Conservation (phyloP, 2,888 invertebrate genomes). For the Scaptodrosophila latifasciaeformis region DNA sequence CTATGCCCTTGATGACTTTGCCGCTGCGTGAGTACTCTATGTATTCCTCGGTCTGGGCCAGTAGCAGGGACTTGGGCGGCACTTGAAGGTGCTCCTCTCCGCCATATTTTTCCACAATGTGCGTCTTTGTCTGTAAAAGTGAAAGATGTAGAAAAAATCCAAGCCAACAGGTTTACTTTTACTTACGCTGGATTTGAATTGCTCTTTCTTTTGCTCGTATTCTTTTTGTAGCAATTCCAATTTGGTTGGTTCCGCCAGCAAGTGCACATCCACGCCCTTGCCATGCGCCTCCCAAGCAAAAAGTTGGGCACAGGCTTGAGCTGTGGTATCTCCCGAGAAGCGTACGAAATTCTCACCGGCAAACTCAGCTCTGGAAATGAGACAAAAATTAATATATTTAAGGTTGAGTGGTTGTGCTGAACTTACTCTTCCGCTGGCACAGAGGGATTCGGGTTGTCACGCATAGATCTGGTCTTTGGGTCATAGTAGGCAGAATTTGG, state of each 20-base stretch:
- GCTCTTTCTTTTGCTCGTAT: slow-evolving; percentile 91
- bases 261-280: slow-evolving; percentile 93
- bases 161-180: neutral
- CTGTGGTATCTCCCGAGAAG: slow-evolving; percentile 93
- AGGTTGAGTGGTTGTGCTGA: no score
- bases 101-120: slow-evolving; percentile 94
- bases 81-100: slow-evolving; percentile 93
- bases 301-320: slow-evolving; percentile 92
- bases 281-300: slow-evolving; percentile 99
- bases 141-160: neutral
- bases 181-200: slow-evolving; percentile 82
- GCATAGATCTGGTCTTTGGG: slow-evolving; percentile 98
- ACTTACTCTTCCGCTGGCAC: slow-evolving; percentile 77
- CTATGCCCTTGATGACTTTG: slow-evolving; percentile 89
- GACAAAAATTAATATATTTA: neutral
- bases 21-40: slow-evolving; percentile 96
- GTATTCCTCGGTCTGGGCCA: slow-evolving; percentile 97
- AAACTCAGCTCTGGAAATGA: slow-evolving; percentile 79
- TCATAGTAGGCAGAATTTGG: slow-evolving; percentile 99
- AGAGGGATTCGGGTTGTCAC: slow-evolving; percentile 92
- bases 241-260: slow-evolving; percentile 98
- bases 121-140: slow-evolving; percentile 82
- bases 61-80: slow-evolving; percentile 87
- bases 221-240: slow-evolving; percentile 92
- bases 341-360: slow-evolving; percentile 97